These are phyloP conservation scores for Tolypeutes matacus DNA, from an alignment of 2,797 vertebrate species.

Conservation along the genomic window DNA sequence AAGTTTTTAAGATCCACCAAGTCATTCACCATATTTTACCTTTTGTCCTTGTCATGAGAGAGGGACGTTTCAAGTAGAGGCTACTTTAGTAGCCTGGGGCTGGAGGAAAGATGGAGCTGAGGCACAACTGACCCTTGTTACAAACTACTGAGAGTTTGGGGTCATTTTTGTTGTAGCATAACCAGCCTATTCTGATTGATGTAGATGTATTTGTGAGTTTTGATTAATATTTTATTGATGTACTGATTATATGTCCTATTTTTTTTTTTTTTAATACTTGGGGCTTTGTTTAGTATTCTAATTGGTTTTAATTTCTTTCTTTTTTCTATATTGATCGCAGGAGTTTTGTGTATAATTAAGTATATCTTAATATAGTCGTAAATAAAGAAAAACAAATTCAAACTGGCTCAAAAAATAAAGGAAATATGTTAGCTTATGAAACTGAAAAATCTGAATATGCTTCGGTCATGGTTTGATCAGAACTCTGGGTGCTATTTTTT, in stretches of 20 bases:
- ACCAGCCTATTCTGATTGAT: conserved; percentile 37
- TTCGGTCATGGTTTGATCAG: not conserved
- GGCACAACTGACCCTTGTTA: not conserved
- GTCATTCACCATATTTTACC: not conserved
- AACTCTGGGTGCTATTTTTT: not conserved
- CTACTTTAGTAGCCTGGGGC: not conserved
- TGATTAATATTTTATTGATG: conserved; percentile 35
- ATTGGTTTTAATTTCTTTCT: conserved; percentile 49
- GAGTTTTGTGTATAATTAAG: conserved; percentile 15
- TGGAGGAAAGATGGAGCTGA: conserved; percentile 2
- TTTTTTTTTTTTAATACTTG: not conserved
- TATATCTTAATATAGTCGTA: conserved; percentile 28
- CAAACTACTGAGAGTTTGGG: not conserved
- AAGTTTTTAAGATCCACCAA: conserved; percentile 6
- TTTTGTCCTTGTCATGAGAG: not conserved
- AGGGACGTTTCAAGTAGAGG: not conserved
- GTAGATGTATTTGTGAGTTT: not conserved
- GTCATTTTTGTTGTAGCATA: conserved; percentile 25
- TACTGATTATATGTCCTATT: not conserved
- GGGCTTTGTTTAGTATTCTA: conserved; percentile 55
- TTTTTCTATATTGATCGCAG: not conserved
- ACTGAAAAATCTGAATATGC: not conserved
- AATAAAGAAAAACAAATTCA: conserved; percentile 48
- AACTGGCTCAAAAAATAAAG: conserved; percentile 6
- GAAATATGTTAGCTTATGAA: conserved; percentile 26